phyloP scores from a whole-genome alignment of 2,888 invertebrate species.

The Scelioninae gen. 2 region DNA sequence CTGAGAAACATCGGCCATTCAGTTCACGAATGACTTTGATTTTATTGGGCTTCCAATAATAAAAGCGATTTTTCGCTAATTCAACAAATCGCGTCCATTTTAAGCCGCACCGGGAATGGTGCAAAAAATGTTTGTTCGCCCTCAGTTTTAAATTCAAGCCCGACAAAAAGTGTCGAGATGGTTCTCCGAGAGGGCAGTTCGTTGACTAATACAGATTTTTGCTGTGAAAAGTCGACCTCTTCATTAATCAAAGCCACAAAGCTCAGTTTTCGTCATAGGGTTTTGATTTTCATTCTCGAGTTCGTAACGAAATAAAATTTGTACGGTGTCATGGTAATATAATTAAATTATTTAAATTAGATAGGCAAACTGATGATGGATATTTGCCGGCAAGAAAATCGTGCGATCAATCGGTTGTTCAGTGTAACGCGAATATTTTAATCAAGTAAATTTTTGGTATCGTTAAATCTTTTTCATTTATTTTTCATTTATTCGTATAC shows the following conservation, averaged over 20 bases:
- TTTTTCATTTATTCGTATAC: no score
- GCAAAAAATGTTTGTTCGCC: constrained; percentile 48
- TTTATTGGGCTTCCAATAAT: constrained; percentile 39
- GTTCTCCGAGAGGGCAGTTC: constrained; percentile 44
- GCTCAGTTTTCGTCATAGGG: constrained; percentile 35
- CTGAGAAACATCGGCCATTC: no score
- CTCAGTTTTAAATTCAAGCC: constrained; percentile 44
- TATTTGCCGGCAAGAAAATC: no score
- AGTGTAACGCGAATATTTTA: no score
- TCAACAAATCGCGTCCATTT: constrained; percentile 47
- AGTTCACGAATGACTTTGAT: constrained; percentile 26
- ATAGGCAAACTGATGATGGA: no score
- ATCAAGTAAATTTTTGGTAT: no score
- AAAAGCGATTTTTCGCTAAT: constrained; percentile 50
- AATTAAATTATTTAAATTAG: constrained; percentile 26
- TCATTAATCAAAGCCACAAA: constrained; percentile 40
- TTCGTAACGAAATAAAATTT: constrained; percentile 28
- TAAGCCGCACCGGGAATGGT: constrained; percentile 9
- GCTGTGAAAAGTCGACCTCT: constrained; percentile 35
- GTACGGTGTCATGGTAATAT: constrained; percentile 1
- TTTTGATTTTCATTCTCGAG: constrained; percentile 37
- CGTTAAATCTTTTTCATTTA: no score
- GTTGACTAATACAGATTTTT: constrained; percentile 42
- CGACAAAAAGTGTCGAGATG: constrained; percentile 48
- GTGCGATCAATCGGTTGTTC: no score